Conservation (phyloP, 2,888 invertebrate genomes). For the Leucophenga maculata region DNA sequence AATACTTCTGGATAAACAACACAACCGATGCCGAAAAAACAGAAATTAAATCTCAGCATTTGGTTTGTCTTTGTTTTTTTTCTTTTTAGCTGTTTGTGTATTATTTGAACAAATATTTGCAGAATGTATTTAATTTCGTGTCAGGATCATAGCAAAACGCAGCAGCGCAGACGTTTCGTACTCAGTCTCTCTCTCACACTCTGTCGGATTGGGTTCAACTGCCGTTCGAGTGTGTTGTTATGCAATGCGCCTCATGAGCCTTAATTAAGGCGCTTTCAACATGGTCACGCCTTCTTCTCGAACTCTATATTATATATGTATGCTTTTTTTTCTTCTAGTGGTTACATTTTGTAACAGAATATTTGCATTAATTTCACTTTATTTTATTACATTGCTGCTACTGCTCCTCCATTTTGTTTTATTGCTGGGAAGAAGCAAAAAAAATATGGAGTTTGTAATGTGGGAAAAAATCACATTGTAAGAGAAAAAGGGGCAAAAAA, state of each 20-base stretch:
- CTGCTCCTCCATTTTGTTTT: not conserved
- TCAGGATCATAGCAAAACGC: not conserved
- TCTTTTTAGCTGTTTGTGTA: not conserved
- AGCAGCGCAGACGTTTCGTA: not conserved
- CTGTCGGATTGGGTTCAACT: slow-evolving; percentile 8
- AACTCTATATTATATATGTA: too few relatives aligned
- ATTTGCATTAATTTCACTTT: slow-evolving; percentile 21
- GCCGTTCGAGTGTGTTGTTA: slow-evolving; percentile 12
- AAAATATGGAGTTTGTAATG: slow-evolving; percentile 19
- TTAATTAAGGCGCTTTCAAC: slow-evolving; percentile 15
- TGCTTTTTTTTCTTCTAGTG: not conserved
- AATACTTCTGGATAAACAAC: too few relatives aligned
- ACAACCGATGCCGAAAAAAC: too few relatives aligned
- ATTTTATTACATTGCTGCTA: not conserved
- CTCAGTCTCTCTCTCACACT: not conserved
- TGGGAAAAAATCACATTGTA: not conserved
- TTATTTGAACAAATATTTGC: slow-evolving; percentile 4
- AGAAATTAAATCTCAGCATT: too few relatives aligned
- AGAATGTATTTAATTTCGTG: not conserved
- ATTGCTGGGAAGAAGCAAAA: slow-evolving; percentile 6
- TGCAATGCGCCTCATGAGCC: not conserved
- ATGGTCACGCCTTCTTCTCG: not conserved
- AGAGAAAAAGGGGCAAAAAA: not conserved
- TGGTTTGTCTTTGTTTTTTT: not conserved
- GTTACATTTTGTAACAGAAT: slow-evolving; percentile 13